phyloP scores from a whole-genome alignment of 2,113 vertebrate species.

The Nyctereutes procyonoides region DNA sequence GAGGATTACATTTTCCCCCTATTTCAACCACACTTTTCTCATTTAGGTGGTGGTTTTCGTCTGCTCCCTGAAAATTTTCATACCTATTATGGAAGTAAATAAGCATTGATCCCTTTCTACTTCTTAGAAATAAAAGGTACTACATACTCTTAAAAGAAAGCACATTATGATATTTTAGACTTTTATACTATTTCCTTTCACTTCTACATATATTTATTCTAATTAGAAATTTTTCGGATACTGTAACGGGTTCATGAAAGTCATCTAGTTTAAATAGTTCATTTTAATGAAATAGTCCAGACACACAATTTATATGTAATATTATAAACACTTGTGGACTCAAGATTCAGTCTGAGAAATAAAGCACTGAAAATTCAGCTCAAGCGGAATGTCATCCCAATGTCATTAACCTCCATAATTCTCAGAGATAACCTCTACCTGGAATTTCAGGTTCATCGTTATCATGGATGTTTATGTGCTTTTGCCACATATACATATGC shows the following conservation, averaged over 20 bases:
- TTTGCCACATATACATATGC: background rate
- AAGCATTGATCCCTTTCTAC: background rate
- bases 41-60: constrained; percentile 51
- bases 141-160: background rate
- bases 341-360: background rate
- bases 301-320: background rate
- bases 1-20: background rate
- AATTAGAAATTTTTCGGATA: constrained; percentile 20
- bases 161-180: background rate
- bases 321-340: background rate
- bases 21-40: constrained; percentile 17
- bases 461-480: background rate
- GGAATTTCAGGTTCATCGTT: background rate
- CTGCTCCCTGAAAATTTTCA: constrained; percentile 30
- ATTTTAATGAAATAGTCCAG: constrained; percentile 47
- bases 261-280: constrained; percentile 5
- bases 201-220: background rate
- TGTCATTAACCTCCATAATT: background rate
- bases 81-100: constrained; percentile 31
- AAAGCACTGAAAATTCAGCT: background rate
- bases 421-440: background rate
- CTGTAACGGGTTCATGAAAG: background rate
- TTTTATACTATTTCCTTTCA: background rate
- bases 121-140: constrained; percentile 32
- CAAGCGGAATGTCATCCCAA: background rate